A percentile compares a stretch with the other conserved stretches of the same genome.
phyloP scores from a whole-genome alignment of 2,888 invertebrate genomes.

The Luffia ferchaultella region DNA sequence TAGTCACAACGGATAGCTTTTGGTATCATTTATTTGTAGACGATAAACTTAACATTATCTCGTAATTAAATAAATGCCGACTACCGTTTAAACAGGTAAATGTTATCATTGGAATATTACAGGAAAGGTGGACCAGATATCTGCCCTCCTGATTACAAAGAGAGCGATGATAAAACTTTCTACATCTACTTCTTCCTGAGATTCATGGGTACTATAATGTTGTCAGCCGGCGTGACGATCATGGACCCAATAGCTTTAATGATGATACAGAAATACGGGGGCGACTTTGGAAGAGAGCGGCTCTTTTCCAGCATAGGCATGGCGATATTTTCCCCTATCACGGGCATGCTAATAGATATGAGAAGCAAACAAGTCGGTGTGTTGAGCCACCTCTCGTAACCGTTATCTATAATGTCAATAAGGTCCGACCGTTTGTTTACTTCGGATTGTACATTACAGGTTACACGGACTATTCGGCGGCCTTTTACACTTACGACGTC shows the following conservation, averaged over 20 bases:
- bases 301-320: constrained; percentile 83
- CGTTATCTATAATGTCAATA: constrained; percentile 54
- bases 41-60: too few relatives aligned
- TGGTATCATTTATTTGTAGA: too few relatives aligned
- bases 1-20: too few relatives aligned
- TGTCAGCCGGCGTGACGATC: constrained; percentile 86
- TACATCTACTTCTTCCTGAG: constrained; percentile 84
- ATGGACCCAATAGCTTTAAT: constrained; percentile 89
- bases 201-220: constrained; percentile 82
- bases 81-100: neutral
- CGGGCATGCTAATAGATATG: constrained; percentile 80
- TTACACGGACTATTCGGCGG: constrained; percentile 86
- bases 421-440: constrained; percentile 26
- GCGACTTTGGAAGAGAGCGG: constrained; percentile 83
- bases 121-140: constrained; percentile 77
- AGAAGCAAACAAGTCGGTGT: constrained; percentile 66
- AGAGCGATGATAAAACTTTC: constrained; percentile 79
- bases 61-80: too few relatives aligned
- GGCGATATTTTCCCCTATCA: constrained; percentile 84
- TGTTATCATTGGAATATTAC: constrained; percentile 38
- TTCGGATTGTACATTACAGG: constrained; percentile 43
- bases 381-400: constrained; percentile 36
- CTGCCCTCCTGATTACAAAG: constrained; percentile 82
- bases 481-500: constrained; percentile 84
- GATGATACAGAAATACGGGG: constrained; percentile 84